phyloP scores from a whole-genome alignment of 2,797 vertebrate genomes.

The Muraenolepis orangiensis region DNA sequence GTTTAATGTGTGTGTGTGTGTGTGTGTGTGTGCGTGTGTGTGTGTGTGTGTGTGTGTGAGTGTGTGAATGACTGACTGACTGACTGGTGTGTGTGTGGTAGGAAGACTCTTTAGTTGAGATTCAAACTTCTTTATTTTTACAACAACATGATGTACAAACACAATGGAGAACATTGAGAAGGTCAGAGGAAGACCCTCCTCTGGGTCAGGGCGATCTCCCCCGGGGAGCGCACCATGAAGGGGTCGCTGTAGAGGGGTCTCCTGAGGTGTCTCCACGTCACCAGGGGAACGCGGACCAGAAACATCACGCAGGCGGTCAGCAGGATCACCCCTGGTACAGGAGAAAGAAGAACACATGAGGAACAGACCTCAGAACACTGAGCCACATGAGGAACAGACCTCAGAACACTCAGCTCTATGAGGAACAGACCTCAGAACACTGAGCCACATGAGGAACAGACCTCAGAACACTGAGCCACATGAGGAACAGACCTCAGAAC shows the following conservation, averaged over 20 bases:
- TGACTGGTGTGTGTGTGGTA: background rate
- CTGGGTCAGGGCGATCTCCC: slow-evolving; percentile 62
- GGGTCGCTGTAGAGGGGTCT: slow-evolving; percentile 51
- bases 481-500: background rate
- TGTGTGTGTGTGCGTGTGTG: background rate
- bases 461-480: background rate
- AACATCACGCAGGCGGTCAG: slow-evolving; percentile 43
- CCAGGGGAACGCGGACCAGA: slow-evolving; percentile 36
- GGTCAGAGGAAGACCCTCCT: slow-evolving; percentile 47
- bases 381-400: too few species aligned
- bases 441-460: background rate
- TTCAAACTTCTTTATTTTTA: background rate
- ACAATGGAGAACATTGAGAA: background rate
- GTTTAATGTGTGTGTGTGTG: background rate
- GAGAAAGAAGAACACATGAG: background rate
- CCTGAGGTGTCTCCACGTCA: slow-evolving; percentile 57
- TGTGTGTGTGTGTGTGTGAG: background rate
- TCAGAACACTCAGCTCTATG: background rate
- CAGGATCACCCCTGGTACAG: slow-evolving; percentile 56
- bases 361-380: background rate
- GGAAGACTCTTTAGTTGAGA: background rate
- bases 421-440: background rate
- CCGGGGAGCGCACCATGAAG: slow-evolving; percentile 43
- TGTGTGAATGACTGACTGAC: background rate
- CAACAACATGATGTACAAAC: background rate